These are phyloP conservation scores for Naja naja DNA, from an alignment of 2,113 vertebrate species.

Conservation along the genomic window DNA sequence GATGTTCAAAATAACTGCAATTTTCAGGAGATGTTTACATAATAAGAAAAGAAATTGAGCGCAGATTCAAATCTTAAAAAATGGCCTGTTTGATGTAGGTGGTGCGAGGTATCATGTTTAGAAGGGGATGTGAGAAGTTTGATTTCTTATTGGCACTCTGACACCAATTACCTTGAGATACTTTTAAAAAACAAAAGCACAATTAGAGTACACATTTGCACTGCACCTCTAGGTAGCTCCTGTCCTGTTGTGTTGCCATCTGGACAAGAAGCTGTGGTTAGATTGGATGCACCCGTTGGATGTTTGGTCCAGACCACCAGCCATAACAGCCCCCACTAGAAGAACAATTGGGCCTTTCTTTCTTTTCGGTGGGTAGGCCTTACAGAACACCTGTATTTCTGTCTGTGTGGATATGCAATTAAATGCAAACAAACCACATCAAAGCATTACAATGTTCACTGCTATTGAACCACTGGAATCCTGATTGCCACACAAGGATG, in stretches of 20 bases:
- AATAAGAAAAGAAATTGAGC: not conserved
- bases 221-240: not conserved
- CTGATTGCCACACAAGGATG: not conserved
- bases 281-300: not conserved
- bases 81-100: not conserved
- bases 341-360: not conserved
- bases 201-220: not conserved
- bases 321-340: not conserved
- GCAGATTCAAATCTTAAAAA: not conserved
- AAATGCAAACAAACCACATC: no score
- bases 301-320: not conserved
- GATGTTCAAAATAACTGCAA: not conserved
- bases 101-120: not conserved
- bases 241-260: not conserved
- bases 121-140: not conserved
- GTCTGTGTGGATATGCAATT: not conserved
- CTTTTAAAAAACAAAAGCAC: not conserved
- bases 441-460: not conserved
- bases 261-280: not conserved
- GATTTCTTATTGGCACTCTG: not conserved
- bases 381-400: not conserved
- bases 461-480: not conserved
- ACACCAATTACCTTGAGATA: not conserved
- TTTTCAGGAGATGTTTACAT: conserved; percentile 8
- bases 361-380: not conserved